Evolutionary conservation across 1,140 invertebrate genomes (phyloP), one percentile per base, ranked within the genome.

Genomic region (Trissolcus basalis): DNA sequence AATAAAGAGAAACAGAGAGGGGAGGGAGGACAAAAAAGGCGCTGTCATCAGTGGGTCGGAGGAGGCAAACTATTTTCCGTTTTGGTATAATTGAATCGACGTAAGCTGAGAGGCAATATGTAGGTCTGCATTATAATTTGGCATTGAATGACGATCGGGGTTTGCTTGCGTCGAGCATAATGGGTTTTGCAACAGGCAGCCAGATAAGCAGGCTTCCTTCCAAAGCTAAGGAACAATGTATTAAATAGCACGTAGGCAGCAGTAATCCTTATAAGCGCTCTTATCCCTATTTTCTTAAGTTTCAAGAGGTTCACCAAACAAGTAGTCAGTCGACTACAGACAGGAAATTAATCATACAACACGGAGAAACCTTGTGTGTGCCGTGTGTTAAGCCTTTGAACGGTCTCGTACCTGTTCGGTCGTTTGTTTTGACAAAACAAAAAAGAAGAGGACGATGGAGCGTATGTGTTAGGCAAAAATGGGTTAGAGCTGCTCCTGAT

Each of bases 321-420:
- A 59, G 63, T 56, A 68, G 10, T 8, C 67, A 51, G 61, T 56
- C 67, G 53, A 47, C 60, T 67, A 10, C 39, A 65, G 77, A 72
- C 77, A 75, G 72, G 68, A 79, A 79, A 79, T 79, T 79, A 79
- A 79, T 75, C 71, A 78, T 71, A 70, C 77, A 51, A 68, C n/a
- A 2, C 60, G 43, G n/a, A 63, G 77, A 78, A 78, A 55, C 77
- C 77, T 44, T 74, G 65, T 67, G 58, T 74, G 60, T 74, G 76
- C 76, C 54, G 36, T 13, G 41, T 19, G 39, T 49, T 63, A 47
- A 65, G 49, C 48, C 55, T 76, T 58, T 54, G 58, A 75, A 39
- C 36, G 9, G 9, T n/a, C 5, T 6, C 9, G n/a, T 39, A 11
- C 36, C 36, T n/a, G 9, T n/a, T n/a, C 36, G 9, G 9, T 39